These are phyloP conservation scores for Physocephala rufipes DNA, from an alignment of 2,888 invertebrate genomes.

Conservation along the genomic window DNA sequence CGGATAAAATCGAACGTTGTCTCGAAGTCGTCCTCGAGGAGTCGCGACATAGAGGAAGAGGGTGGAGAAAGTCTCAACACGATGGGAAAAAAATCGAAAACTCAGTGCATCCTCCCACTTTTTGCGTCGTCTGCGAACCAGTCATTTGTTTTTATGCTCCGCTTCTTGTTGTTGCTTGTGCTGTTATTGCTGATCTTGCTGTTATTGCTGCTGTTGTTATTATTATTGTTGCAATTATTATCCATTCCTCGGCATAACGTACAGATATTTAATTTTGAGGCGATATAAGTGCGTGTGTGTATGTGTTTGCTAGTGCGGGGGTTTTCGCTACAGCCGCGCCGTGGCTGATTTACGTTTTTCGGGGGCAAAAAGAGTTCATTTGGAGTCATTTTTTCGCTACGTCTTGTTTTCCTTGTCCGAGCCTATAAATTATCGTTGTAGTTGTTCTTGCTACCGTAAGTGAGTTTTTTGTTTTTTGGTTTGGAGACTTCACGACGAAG, in stretches of 20 bases:
- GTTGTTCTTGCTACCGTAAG: too few species aligned
- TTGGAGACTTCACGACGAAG: neutral
- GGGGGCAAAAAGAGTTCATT: conserved; percentile 12
- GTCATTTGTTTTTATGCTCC: conserved; percentile 42
- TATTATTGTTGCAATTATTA: conserved; percentile 52
- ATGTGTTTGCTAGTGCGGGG: conserved; percentile 50
- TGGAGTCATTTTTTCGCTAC: conserved; percentile 49
- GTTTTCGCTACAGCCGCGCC: conserved; percentile 49
- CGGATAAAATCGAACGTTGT: neutral
- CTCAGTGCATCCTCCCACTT: conserved; percentile 64
- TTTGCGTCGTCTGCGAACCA: conserved; percentile 44
- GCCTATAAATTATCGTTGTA: too few species aligned
- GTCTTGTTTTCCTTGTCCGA: conserved; percentile 60
- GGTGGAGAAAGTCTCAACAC: conserved; percentile 16
- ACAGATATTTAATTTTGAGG: conserved; percentile 30
- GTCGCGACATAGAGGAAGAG: neutral
- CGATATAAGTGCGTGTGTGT: conserved; percentile 33
- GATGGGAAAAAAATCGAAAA: conserved; percentile 48
- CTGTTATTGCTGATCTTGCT: conserved; percentile 50
- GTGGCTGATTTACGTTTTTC: conserved; percentile 52
- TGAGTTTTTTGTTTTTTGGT: neutral
- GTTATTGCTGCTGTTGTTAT: conserved; percentile 44
- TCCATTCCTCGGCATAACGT: too few species aligned
- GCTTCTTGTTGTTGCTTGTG: conserved; percentile 44
- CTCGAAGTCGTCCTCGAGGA: neutral